Evolutionary conservation across 2,113 vertebrate species (phyloP), one percentile per base, ranked within the genome.

Genomic region (Lates calcarifer): DNA sequence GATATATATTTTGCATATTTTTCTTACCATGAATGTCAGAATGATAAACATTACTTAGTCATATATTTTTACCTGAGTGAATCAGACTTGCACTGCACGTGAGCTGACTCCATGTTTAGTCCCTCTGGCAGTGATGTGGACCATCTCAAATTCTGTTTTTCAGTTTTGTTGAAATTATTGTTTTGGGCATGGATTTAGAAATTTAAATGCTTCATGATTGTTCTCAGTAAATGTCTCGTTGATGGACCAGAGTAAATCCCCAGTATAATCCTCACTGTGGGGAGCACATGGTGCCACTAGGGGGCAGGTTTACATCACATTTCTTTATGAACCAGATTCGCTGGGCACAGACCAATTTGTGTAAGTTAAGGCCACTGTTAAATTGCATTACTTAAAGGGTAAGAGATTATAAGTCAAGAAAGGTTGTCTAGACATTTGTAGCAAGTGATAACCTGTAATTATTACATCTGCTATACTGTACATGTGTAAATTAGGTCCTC

Each of bases 241-340:
- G 53, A 57, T 6, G 11, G 11, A 41, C 2, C 4, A 29, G 5
- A 4, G 35, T 2, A 6, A 5, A 7, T 41, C 22, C 13, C 6
- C 37, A n/a, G 31, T 11, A 1, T 10, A 4, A 8, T 7, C 14
- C 6, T 31, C 4, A 4, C 35, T 41, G 58, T 70, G 22, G 5
- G 45, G n/a, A 72, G 15, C 43, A 18, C 0, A 18, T 82, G 22
- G 18, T 1, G 39, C 20, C 91, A 85, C 83, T 73, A 88, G 91
- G 73, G 88, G 88, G 83, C 87, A 87, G 83, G 24, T 63, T 72
- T 87, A 68, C 15, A 71, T 83, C 41, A 74, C 1, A n/a, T 51
- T 58, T 72, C n/a, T 17, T 6, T 5, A 5, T 26, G n/a, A 69
- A n/a, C n/a, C 13, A 22, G 0, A 9, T 29, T 41, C 28, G 28